Percentiles rank a stretch among this genome's conserved stretches.
Evolutionary conservation across 2,797 vertebrate genomes (phyloP).

Genomic region (Sciurus vulgaris): DNA sequence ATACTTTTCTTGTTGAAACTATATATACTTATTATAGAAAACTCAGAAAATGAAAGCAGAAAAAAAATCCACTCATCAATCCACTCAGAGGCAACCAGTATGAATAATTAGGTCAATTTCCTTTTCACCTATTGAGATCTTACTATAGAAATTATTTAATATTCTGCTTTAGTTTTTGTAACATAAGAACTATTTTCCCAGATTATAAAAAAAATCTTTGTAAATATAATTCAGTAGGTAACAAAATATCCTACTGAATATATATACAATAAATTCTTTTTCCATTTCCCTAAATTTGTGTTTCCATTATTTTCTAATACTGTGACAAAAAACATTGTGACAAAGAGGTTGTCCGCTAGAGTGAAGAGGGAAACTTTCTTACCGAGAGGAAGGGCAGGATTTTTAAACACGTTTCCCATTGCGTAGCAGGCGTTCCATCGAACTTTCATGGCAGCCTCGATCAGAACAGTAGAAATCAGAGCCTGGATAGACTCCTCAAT

Average conservation of each 20-base stretch:
- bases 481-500: slow-evolving; percentile 93
- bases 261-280: not conserved
- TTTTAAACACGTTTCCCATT: slow-evolving; percentile 96
- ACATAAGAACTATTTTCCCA: slow-evolving; percentile 27
- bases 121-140: not conserved
- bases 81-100: not conserved
- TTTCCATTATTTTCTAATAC: not conserved
- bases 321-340: not conserved
- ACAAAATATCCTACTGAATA: not conserved
- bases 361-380: slow-evolving; percentile 72
- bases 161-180: slow-evolving; percentile 16
- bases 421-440: slow-evolving; percentile 99
- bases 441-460: slow-evolving; percentile 98
- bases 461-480: slow-evolving; percentile 93
- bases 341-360: not conserved
- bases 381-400: slow-evolving; percentile 94
- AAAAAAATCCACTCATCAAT: not conserved
- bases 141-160: not conserved
- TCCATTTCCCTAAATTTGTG: not conserved
- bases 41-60: slow-evolving; percentile 33
- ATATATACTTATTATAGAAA: not conserved
- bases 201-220: not conserved
- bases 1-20: not conserved
- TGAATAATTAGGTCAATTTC: not conserved
- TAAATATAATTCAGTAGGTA: slow-evolving; percentile 23